Evolutionary conservation across 2,888 invertebrate species (phyloP).

Genomic region (Plagiodera versicolora): DNA sequence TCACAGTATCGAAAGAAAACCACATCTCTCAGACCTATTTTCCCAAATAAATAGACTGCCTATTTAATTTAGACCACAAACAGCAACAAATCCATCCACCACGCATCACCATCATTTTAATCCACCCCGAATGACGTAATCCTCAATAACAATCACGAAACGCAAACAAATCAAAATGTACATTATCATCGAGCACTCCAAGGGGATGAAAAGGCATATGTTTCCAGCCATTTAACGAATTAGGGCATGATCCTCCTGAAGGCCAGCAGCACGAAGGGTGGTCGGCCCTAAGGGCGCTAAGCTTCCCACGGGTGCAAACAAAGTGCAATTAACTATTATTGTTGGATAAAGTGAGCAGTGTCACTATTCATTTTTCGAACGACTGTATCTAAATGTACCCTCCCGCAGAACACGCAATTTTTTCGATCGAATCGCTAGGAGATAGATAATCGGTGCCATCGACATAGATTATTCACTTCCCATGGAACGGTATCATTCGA

Average conservation of each 20-base stretch:
- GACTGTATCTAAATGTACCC: slow-evolving; percentile 26
- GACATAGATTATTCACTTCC: too few species aligned
- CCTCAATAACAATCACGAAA: slow-evolving; percentile 14
- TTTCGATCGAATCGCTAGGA: too few species aligned
- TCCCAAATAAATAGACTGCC: too few species aligned
- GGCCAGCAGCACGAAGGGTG: slow-evolving; percentile 41
- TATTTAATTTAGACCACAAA: too few species aligned
- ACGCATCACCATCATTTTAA: not conserved
- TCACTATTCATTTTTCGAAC: slow-evolving; percentile 26
- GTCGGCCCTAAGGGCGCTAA: slow-evolving; percentile 31
- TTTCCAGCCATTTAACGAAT: slow-evolving; percentile 56
- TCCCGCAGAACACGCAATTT: slow-evolving; percentile 23
- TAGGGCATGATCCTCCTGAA: slow-evolving; percentile 51
- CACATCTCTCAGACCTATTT: too few species aligned
- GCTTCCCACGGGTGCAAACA: slow-evolving; percentile 52
- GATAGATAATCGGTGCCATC: too few species aligned
- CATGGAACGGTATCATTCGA: too few species aligned
- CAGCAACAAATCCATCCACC: too few species aligned
- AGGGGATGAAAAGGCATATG: slow-evolving; percentile 47
- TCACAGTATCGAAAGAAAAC: too few species aligned
- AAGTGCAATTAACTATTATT: slow-evolving; percentile 49
- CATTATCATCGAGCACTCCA: slow-evolving; percentile 21
- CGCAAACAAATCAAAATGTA: slow-evolving; percentile 21
- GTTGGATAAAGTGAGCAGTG: slow-evolving; percentile 47
- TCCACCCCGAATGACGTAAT: slow-evolving; percentile 13